Evolutionary conservation across 1,140 invertebrate genomes (phyloP).

Genomic region (Bursaphelenchus mucronatus): DNA sequence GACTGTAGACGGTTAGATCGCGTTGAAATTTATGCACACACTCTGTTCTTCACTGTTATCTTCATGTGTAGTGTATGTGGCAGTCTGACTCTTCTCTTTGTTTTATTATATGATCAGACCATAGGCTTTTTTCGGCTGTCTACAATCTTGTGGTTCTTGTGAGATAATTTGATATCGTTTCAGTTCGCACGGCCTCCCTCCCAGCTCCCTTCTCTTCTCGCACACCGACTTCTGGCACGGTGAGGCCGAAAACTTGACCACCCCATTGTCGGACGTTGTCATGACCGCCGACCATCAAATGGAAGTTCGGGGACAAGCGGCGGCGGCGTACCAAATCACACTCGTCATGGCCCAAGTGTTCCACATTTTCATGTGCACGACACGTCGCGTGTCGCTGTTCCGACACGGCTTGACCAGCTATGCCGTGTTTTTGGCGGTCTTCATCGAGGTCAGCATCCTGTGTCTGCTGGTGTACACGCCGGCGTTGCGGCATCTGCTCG

Average conservation of each 20-base stretch:
- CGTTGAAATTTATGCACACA: no score
- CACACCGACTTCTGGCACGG: constrained; percentile 47
- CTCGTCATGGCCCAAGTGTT: constrained; percentile 30
- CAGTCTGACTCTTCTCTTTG: no score
- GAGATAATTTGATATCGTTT: no score
- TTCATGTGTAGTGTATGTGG: no score
- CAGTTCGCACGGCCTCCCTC: constrained; percentile 44
- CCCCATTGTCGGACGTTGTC: constrained; percentile 17
- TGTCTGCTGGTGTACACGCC: constrained; percentile 31
- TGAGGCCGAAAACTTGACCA: constrained; percentile 43
- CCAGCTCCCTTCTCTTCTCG: neutral
- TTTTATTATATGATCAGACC: no score
- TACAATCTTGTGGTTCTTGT: no score
- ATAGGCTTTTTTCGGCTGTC: no score
- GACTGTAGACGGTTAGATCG: no score
- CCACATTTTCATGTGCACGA: constrained; percentile 42
- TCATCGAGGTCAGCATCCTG: constrained; percentile 26
- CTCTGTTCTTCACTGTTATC: no score
- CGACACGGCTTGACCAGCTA: constrained; percentile 27
- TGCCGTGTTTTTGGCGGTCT: constrained; percentile 26
- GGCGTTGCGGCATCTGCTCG: constrained; percentile 22
- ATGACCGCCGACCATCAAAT: constrained; percentile 38
- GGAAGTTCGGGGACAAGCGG: constrained; percentile 46
- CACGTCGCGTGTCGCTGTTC: constrained; percentile 38
- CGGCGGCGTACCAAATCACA: constrained; percentile 51